Percentiles rank a stretch among this genome's conserved stretches.
Conservation (phyloP, 2,113 vertebrate genomes). For the Channa argus region DNA sequence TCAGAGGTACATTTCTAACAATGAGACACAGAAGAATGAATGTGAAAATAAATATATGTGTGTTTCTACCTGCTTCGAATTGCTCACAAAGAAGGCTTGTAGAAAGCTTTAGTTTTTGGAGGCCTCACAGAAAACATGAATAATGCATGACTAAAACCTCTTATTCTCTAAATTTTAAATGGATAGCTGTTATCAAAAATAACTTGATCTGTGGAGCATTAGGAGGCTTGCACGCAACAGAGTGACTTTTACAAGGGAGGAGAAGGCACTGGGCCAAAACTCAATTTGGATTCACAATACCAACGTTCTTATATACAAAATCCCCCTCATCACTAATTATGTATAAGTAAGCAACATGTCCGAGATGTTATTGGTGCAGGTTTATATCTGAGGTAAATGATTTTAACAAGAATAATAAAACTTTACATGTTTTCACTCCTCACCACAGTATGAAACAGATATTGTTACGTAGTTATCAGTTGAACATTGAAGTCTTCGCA, state of each 20-base stretch:
- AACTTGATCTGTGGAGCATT: slow-evolving; percentile 61
- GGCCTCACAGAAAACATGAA: slow-evolving; percentile 70
- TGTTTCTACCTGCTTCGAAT: slow-evolving; percentile 27
- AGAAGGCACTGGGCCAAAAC: slow-evolving; percentile 2
- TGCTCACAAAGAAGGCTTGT: slow-evolving; percentile 43
- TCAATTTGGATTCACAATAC: slow-evolving; percentile 1
- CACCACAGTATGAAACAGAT: not conserved
- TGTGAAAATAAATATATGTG: slow-evolving; percentile 22
- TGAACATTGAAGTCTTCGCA: not conserved
- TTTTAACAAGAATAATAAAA: too few species aligned
- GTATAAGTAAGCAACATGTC: not conserved
- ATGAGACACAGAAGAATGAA: not conserved
- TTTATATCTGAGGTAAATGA: not conserved
- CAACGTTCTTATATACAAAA: not conserved
- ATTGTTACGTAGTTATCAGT: not conserved
- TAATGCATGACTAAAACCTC: slow-evolving; percentile 76
- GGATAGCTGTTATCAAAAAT: slow-evolving; percentile 74
- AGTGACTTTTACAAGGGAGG: slow-evolving; percentile 13
- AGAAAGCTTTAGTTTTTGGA: slow-evolving; percentile 59
- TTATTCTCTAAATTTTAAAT: slow-evolving; percentile 81
- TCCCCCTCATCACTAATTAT: not conserved
- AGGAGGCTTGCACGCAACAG: slow-evolving; percentile 61
- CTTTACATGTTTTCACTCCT: not conserved
- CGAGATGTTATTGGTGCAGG: not conserved
- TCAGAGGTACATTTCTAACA: slow-evolving; percentile 17